Evolutionary conservation across 2,797 vertebrate genomes (phyloP), one percentile per base, ranked within the genome.

Genomic region (Pangasius sanitwongsei): DNA sequence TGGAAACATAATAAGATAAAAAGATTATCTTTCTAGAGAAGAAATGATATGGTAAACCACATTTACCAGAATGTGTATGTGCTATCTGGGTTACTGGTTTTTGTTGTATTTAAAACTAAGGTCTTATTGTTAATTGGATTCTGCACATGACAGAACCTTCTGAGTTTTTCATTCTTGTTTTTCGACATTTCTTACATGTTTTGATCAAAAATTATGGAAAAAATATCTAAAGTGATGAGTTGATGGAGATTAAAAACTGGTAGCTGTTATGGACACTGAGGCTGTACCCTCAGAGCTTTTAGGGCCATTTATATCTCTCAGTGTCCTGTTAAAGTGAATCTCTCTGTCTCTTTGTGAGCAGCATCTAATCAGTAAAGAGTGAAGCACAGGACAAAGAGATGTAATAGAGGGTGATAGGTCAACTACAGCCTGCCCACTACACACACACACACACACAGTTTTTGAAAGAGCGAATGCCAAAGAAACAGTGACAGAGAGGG

Each of bases 291-390:
- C 78, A 13, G 41, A 41, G 57, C 80, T 83, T 83, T 83, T 13
- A 48, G 37, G 63, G 57, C 20, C 59, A 44, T 83, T 63, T 63
- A 83, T 23, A 25, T 3, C 57, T 83, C 23, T 41, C 13, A 0
- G 57, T 15, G 59, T 63, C 37, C 25, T 48, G 37, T 83, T 63
- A n/a, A 83, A 83, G 81, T 63, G 37, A 59, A 83, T 83, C 34
- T 59, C 55, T 82, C 34, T 63, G 57, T 44, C 63, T 63, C 13
- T 28, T 63, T 63, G 37, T 41, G 75, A 78, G 75, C 48, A 53
- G 28, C 80, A 59, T 63, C 34, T 8, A 63, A 63, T 48, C 81
- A 63, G 81, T 28, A 63, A 61, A 83, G 23, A 63, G 59, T 63
- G 37, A 44, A 63, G 13, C 23, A 63, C 37, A n/a, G 80, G 80